A percentile compares a stretch with the other conserved stretches of the same genome.
Evolutionary conservation across 1,140 invertebrate genomes (phyloP).

Genomic region (Ostrea denselamellosa): DNA sequence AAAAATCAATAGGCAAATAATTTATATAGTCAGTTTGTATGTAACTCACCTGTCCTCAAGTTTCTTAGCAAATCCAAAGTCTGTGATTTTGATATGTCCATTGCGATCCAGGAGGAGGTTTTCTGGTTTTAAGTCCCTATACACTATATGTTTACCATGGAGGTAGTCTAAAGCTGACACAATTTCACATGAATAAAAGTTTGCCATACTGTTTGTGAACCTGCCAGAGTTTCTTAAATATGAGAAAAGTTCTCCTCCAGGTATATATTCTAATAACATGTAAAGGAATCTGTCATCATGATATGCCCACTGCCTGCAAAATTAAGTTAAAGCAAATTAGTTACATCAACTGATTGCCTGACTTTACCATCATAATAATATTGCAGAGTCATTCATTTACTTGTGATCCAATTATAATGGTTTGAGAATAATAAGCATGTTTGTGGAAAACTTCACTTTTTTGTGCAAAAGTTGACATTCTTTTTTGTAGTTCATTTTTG

Average conservation of each 20-base stretch:
- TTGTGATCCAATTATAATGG: too few relatives aligned
- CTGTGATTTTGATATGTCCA: conserved; percentile 97
- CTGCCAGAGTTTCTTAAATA: conserved; percentile 95
- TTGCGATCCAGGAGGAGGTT: conserved; percentile 94
- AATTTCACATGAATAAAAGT: conserved; percentile 97
- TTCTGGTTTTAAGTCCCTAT: conserved; percentile 90
- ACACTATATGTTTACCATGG: conserved; percentile 82
- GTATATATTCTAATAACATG: conserved; percentile 94
- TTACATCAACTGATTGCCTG: too few relatives aligned
- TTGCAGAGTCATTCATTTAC: too few relatives aligned
- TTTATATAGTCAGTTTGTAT: too few relatives aligned
- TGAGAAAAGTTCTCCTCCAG: conserved; percentile 95
- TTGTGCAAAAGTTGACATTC: too few relatives aligned
- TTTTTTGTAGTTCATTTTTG: too few relatives aligned
- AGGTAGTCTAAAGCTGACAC: conserved; percentile 95
- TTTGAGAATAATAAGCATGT: too few relatives aligned
- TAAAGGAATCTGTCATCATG: conserved; percentile 92
- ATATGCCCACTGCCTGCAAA: conserved; percentile 91
- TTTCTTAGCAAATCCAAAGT: conserved; percentile 98
- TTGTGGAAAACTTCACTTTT: too few relatives aligned
- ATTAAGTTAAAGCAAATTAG: conserved; percentile 63
- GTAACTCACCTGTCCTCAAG: conserved; percentile 86
- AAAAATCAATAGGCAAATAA: too few relatives aligned
- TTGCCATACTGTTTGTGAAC: conserved; percentile 91
- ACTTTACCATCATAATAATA: too few relatives aligned